phyloP scores from a whole-genome alignment of 1,140 invertebrate genomes.

The Adelges cooleyi region DNA sequence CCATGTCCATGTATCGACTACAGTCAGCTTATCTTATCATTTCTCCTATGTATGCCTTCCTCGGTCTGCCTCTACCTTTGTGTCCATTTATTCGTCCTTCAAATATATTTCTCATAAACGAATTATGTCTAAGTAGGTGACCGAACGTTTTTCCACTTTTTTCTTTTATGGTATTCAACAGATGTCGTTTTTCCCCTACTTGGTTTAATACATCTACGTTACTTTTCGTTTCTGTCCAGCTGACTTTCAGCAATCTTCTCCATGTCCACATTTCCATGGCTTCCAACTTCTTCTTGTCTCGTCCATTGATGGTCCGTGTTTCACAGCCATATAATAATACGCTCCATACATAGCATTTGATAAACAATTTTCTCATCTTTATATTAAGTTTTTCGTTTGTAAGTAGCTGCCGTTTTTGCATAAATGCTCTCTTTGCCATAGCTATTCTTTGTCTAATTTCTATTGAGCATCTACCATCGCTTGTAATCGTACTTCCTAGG shows the following conservation, averaged over 20 bases:
- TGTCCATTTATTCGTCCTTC: not conserved
- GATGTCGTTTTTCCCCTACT: not conserved
- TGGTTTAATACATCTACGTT: not conserved
- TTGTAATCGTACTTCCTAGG: constrained; percentile 4
- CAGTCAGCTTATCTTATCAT: not conserved
- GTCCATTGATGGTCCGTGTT: not conserved
- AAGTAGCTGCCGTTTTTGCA: not conserved
- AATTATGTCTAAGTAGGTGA: not conserved
- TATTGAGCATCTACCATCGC: not conserved
- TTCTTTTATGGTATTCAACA: not conserved
- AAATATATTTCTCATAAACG: not conserved
- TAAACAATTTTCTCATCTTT: not conserved
- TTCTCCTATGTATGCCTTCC: not conserved
- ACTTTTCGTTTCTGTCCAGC: not conserved
- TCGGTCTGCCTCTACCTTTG: not conserved
- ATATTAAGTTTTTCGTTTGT: no score
- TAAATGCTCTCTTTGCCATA: not conserved
- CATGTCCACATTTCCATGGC: not conserved
- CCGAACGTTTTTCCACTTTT: not conserved
- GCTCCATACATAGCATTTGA: not conserved
- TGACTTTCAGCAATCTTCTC: not conserved
- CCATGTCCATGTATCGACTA: not conserved
- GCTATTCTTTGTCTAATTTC: not conserved
- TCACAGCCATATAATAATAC: not conserved
- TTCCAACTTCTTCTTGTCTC: not conserved